Conservation (phyloP, 2,888 invertebrate genomes). For the Hemistola chrysoprasaria region DNA sequence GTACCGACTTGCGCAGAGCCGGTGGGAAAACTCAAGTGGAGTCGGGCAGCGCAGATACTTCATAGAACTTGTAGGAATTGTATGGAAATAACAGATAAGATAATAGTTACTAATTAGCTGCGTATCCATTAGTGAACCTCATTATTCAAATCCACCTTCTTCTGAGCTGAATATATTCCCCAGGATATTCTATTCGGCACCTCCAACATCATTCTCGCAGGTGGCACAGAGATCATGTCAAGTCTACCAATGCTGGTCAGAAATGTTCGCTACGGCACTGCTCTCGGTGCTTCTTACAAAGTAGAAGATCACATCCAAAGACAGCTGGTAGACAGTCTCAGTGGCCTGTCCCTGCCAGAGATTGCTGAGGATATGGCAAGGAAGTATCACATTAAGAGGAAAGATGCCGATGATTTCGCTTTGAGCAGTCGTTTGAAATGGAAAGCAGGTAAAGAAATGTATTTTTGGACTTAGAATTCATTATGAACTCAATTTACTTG, state of each 20-base stretch:
- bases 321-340: constrained; percentile 86
- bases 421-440: constrained; percentile 91
- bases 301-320: constrained; percentile 87
- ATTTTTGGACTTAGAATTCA: too few relatives aligned
- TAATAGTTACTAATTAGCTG: too few relatives aligned
- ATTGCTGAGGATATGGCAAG: constrained; percentile 93
- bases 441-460: constrained; percentile 88
- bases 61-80: too few relatives aligned
- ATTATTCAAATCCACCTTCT: too few relatives aligned
- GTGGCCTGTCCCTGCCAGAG: constrained; percentile 93
- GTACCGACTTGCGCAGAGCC: too few relatives aligned
- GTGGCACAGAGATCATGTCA: constrained; percentile 97
- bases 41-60: too few relatives aligned
- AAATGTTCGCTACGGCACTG: constrained; percentile 93
- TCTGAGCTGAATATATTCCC: too few relatives aligned
- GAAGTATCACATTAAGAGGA: constrained; percentile 87
- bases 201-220: constrained; percentile 91
- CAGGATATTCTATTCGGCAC: constrained; percentile 93
- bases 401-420: constrained; percentile 92
- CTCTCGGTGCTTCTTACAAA: constrained; percentile 87
- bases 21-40: too few relatives aligned
- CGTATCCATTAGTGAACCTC: too few relatives aligned
- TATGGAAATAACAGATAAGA: too few relatives aligned
- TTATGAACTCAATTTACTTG: too few relatives aligned
- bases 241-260: constrained; percentile 92